Evolutionary conservation across 2,888 invertebrate genomes (phyloP).

Genomic region (Tromatobia lineatoria): DNA sequence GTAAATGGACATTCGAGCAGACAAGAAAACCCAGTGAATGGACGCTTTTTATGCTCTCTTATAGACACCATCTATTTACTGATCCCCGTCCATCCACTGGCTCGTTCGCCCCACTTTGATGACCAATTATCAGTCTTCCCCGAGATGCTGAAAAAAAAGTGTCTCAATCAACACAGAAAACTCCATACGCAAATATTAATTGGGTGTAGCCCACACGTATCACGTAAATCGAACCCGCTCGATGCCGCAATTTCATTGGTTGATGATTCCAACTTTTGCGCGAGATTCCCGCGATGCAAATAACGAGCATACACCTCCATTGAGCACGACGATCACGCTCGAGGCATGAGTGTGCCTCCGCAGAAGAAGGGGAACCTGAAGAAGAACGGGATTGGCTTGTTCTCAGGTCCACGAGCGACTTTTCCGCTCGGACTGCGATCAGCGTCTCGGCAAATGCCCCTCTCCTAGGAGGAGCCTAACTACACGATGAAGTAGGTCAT

Average conservation of each 20-base stretch:
- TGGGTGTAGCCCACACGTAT: too few species aligned
- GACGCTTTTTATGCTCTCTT: too few species aligned
- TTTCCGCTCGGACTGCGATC: conserved; percentile 83
- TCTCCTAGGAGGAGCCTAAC: conserved; percentile 84
- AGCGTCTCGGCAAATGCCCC: conserved; percentile 81
- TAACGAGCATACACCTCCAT: conserved; percentile 31
- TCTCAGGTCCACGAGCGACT: conserved; percentile 77
- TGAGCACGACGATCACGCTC: neutral
- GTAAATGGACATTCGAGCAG: too few species aligned
- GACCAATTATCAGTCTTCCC: too few species aligned
- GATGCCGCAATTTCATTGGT: conserved; percentile 25
- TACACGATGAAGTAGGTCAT: conserved; percentile 82
- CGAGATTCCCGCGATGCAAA: conserved; percentile 51
- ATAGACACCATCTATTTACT: too few species aligned
- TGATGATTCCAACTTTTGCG: conserved; percentile 48
- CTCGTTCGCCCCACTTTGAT: too few species aligned
- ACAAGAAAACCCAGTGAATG: too few species aligned
- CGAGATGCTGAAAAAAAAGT: too few species aligned
- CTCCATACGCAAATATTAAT: too few species aligned
- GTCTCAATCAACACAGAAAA: too few species aligned
- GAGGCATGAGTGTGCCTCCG: conserved; percentile 33
- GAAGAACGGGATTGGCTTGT: conserved; percentile 70
- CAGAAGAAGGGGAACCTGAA: conserved; percentile 54
- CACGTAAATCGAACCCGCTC: too few species aligned
- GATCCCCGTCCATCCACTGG: too few species aligned